Evolutionary conservation across 92 coral and sea anemone genomes (phyloP).

Genomic region (Siderastrea siderea): DNA sequence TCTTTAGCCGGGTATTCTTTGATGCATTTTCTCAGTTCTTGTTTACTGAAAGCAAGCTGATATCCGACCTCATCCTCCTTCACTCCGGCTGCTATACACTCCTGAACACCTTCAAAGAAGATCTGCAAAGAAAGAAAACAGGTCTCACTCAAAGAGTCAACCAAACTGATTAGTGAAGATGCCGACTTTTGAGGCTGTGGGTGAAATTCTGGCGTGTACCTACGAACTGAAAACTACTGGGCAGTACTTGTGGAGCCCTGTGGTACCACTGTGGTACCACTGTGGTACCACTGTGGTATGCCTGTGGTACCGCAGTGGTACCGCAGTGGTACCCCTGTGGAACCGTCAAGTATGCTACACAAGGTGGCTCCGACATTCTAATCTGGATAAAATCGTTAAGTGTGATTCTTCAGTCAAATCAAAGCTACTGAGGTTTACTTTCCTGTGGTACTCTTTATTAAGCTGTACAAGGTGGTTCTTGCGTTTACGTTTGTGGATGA

Average conservation of each 20-base stretch:
- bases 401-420: no score
- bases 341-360: neutral
- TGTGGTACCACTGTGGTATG: no score
- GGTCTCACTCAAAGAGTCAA: neutral
- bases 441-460: no score
- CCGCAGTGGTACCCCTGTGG: neutral
- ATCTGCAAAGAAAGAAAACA: constrained; percentile 61
- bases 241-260: neutral
- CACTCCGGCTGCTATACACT: constrained; percentile 96
- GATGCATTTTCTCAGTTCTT: constrained; percentile 96
- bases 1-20: constrained; percentile 98
- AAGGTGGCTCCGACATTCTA: neutral
- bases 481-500: no score
- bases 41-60: constrained; percentile 97
- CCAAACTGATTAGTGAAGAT: neutral
- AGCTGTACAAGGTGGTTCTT: no score
- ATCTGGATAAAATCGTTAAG: no score
- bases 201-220: neutral
- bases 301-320: no score
- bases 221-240: neutral
- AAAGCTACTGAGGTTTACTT: neutral
- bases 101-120: constrained; percentile 98
- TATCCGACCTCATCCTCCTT: constrained; percentile 99
- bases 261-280: no score
- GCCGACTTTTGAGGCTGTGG: neutral